Evolutionary conservation across 2,888 invertebrate species (phyloP).

Genomic region (Pollenia griseotomentosa): DNA sequence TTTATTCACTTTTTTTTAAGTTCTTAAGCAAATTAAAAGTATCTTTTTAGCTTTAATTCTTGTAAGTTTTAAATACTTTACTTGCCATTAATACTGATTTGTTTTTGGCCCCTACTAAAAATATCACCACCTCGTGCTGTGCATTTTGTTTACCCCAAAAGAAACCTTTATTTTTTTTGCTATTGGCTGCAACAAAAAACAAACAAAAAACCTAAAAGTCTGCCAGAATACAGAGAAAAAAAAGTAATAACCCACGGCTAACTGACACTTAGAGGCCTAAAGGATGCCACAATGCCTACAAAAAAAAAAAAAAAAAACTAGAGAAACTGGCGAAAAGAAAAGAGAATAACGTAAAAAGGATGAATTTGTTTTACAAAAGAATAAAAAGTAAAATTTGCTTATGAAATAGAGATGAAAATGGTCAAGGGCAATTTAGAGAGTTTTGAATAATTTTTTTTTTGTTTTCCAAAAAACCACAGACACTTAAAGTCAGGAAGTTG

Average conservation of each 20-base stretch:
- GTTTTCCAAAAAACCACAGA: not conserved
- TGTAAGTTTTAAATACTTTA: not conserved
- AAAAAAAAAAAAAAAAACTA: not conserved
- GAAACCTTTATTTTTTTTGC: constrained; percentile 29
- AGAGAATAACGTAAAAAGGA: constrained; percentile 26
- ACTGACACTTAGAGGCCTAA: constrained; percentile 52
- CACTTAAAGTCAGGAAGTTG: constrained; percentile 16
- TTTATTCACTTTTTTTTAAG: not conserved
- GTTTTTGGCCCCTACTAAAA: constrained; percentile 12
- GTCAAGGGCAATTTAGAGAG: constrained; percentile 47
- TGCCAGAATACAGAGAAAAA: constrained; percentile 3
- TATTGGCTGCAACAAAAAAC: not conserved
- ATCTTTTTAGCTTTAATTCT: not conserved
- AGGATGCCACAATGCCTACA: constrained; percentile 27
- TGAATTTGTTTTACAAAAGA: constrained; percentile 1
- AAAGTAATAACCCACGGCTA: constrained; percentile 48
- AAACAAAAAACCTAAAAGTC: not conserved
- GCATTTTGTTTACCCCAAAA: not conserved
- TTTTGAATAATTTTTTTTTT: not conserved
- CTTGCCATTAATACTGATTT: constrained; percentile 38
- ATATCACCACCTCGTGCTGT: not conserved
- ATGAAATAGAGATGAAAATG: constrained; percentile 24
- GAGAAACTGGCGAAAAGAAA: not conserved
- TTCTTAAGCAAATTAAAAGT: not conserved
- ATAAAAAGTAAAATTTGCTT: constrained; percentile 40